Evolutionary conservation across 2,113 vertebrate genomes (phyloP), one percentile per base, ranked within the genome.

Genomic region (Urocitellus parryii): DNA sequence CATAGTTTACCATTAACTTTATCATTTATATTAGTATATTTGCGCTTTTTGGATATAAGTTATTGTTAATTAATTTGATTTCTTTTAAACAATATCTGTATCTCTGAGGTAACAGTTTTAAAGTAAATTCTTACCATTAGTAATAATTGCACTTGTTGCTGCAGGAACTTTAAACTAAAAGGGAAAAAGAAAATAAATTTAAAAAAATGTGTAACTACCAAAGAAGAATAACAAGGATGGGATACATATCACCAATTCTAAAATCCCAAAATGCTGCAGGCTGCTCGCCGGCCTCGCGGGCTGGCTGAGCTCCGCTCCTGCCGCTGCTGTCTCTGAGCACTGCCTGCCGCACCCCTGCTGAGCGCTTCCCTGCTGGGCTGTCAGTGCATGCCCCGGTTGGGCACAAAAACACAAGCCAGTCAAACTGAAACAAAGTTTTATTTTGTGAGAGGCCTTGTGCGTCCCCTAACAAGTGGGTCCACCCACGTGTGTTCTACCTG

Each of bases 121-220:
- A 56, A 37, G 13, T 61, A 9, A 89, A 91, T 76, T 97, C 99
- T 99, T 98, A 99, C 99, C 99, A 63, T 99, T 99, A 84, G 99
- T 99, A 98, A 99, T 99, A 97, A 99, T 99, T 25, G 99, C 99
- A 98, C 99, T 99, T 97, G 99, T 99, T 97, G 98, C 98, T 96
- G 99, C 98, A 96, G 99, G 98, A 95, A 99, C 99, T 98, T 99
- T 99, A 98, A 99, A 99, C 99, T 99, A 96, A 93, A 97, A 24
- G 29, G 70, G 61, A 87, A 2, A 97, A 91, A 68, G 8, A 9
- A 84, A n/a, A 4, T 25, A 37, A 68, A 37, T 42, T 53, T 48
- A 89, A 48, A 68, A 68, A 45, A 20, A 68, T 5, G 39, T 3
- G 51, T 2, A 39, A 32, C 16, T 91, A 77, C 32, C 37, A 81